phyloP scores from a whole-genome alignment of 2,888 invertebrate genomes.

The Mythimna loreyi region DNA sequence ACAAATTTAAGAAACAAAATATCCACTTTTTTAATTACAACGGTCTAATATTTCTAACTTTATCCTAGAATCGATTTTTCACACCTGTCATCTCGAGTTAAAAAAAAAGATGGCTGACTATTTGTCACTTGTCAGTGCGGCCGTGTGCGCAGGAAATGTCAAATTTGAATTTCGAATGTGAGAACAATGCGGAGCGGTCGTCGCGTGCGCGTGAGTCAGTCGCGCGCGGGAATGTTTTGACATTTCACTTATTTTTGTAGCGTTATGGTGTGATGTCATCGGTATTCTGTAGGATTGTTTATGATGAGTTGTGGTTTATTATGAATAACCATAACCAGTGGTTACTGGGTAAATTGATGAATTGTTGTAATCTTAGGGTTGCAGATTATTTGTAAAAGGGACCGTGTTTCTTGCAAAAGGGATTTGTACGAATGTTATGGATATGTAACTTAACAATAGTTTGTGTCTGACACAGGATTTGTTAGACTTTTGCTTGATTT shows the following conservation, averaged over 20 bases:
- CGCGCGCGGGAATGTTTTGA: conserved; percentile 65
- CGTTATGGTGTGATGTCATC: conserved; percentile 53
- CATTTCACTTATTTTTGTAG: conserved; percentile 61
- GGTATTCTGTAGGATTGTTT: conserved; percentile 30
- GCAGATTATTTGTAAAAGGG: too few relatives aligned
- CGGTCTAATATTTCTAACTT: conserved; percentile 30
- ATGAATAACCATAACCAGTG: conserved; percentile 6
- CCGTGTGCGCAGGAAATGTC: conserved; percentile 72
- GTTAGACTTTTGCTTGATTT: too few relatives aligned
- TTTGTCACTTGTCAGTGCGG: conserved; percentile 77
- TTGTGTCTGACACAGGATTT: too few relatives aligned
- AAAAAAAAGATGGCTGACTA: conserved; percentile 64
- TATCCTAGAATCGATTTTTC: conserved; percentile 52
- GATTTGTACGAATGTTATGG: too few relatives aligned
- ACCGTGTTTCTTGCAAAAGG: too few relatives aligned
- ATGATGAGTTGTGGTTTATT: conserved; percentile 17
- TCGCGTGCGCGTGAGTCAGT: conserved; percentile 59
- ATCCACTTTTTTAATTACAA: conserved; percentile 41
- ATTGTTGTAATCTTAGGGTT: background rate
- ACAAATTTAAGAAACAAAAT: conserved; percentile 36
- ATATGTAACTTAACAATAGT: too few relatives aligned
- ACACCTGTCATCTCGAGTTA: conserved; percentile 67
- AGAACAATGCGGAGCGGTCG: conserved; percentile 61
- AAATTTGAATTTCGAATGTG: conserved; percentile 79
- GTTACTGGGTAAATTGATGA: background rate